These are phyloP conservation scores for Arizona elegans DNA, from an alignment of 2,113 vertebrate species.

Conservation along the genomic window DNA sequence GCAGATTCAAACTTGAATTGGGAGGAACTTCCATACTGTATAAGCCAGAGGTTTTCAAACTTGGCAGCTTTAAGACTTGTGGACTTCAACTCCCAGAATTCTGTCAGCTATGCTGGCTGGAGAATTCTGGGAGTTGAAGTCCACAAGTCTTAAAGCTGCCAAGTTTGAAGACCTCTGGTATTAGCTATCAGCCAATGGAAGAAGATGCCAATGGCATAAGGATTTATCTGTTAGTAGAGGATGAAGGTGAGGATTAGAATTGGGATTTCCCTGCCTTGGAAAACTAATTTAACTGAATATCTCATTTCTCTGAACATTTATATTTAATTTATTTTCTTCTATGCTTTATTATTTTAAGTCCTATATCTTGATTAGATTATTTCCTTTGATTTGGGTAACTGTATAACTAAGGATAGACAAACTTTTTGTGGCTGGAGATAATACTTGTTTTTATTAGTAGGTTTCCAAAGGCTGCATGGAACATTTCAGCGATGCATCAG, in stretches of 20 bases:
- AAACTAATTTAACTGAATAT: neutral
- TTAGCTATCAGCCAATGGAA: neutral
- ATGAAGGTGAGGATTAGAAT: neutral
- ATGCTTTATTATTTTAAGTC: neutral
- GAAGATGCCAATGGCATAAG: neutral
- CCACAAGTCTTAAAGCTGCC: too few relatives aligned
- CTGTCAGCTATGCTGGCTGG: too few relatives aligned
- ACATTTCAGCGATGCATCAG: neutral
- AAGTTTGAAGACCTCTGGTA: too few relatives aligned
- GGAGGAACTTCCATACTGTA: neutral
- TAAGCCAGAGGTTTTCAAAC: neutral
- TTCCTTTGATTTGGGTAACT: neutral
- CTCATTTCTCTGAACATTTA: neutral
- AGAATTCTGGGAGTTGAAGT: too few relatives aligned
- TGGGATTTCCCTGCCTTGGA: neutral
- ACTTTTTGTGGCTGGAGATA: neutral
- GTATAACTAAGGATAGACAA: neutral
- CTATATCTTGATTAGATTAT: neutral
- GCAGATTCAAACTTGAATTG: neutral
- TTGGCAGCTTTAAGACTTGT: too few relatives aligned
- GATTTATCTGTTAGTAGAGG: neutral
- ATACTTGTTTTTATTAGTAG: neutral
- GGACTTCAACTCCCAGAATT: too few relatives aligned
- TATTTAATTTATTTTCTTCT: neutral
- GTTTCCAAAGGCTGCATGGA: neutral